Evolutionary conservation across 1,140 invertebrate genomes (phyloP).

Genomic region (Andricus grossulariae): DNA sequence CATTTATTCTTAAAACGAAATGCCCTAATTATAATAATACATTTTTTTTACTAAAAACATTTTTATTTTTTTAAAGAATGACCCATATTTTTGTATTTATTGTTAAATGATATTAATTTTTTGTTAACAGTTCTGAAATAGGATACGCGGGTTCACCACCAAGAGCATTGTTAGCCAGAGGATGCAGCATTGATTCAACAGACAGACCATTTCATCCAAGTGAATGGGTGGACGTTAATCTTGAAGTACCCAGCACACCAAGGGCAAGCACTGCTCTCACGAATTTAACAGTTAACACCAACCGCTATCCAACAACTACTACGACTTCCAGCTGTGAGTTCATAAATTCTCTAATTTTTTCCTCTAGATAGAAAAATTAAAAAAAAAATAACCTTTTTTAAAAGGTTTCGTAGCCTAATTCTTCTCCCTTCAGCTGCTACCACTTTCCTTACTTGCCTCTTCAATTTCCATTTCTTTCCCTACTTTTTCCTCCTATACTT

Average conservation of each 20-base stretch:
- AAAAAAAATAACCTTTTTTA: too few relatives aligned
- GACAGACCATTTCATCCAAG: conserved; percentile 75
- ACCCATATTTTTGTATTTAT: not conserved
- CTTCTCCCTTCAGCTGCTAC: too few relatives aligned
- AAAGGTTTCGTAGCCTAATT: too few relatives aligned
- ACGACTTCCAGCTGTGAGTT: conserved; percentile 59
- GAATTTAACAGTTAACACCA: conserved; percentile 67
- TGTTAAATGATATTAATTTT: not conserved
- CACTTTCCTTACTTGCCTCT: too few relatives aligned
- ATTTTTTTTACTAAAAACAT: not conserved
- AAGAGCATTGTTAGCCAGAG: conserved; percentile 62
- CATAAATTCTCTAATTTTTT: not conserved
- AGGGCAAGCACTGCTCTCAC: conserved; percentile 66
- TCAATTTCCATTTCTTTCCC: too few relatives aligned
- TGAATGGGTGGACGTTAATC: conserved; percentile 77
- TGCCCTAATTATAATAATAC: too few relatives aligned
- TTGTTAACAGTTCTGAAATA: conserved; percentile 69
- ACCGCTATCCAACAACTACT: conserved; percentile 50
- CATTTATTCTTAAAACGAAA: too few relatives aligned
- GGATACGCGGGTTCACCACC: conserved; percentile 72
- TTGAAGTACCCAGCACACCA: conserved; percentile 75
- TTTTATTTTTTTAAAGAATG: not conserved
- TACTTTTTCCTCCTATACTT: too few relatives aligned
- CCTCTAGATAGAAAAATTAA: not conserved
- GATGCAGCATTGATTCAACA: conserved; percentile 72